A percentile compares a stretch with the other conserved stretches of the same genome.
phyloP scores from a whole-genome alignment of 2,113 vertebrate species.

The Siniperca chuatsi region DNA sequence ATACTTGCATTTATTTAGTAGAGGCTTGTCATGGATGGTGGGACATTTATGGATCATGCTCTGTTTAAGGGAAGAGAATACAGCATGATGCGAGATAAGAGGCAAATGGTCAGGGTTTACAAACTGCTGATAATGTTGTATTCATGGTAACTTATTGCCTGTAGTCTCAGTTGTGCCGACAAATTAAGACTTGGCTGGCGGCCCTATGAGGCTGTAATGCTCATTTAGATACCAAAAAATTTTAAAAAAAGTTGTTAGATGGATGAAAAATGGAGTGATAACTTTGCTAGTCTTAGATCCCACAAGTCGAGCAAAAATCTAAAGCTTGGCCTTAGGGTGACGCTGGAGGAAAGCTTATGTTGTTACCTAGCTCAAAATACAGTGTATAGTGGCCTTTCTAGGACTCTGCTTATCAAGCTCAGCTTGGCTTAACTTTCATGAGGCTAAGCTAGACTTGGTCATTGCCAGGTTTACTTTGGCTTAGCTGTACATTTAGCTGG shows the following conservation, averaged over 20 bases:
- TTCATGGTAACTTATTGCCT: not conserved
- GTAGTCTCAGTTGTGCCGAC: constrained; percentile 6
- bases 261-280: not conserved
- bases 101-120: not conserved
- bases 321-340: too few species aligned
- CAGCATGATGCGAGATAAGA: not conserved
- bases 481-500: not conserved
- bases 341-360: too few species aligned
- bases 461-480: not conserved
- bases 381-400: too few species aligned
- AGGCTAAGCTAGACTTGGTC: not conserved
- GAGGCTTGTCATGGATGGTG: constrained; percentile 2
- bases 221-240: not conserved
- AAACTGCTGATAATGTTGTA: constrained; percentile 3
- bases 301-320: too few species aligned
- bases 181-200: constrained; percentile 23
- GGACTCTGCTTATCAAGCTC: too few species aligned
- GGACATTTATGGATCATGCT: not conserved
- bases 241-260: not conserved
- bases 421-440: not conserved
- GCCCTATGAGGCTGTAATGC: not conserved
- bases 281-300: too few species aligned
- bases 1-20: not conserved
- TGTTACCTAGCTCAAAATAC: too few species aligned
- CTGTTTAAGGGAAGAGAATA: not conserved